Evolutionary conservation across 2,113 vertebrate species (phyloP).

Genomic region (chimpanzee (Pan troglodytes)): NHGRI_mPanTro3-v2.1_pri NC_072411.2:60686501-60687000

Average conservation of each 20-base stretch:
- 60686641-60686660: not conserved
- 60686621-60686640: not conserved
- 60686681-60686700: not conserved
- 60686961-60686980: not conserved
- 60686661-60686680: not conserved
- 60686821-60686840: not conserved
- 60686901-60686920: slow-evolving; percentile 39
- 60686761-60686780: not conserved
- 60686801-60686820: not conserved
- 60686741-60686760: not conserved
- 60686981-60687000: not conserved
- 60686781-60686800: not conserved
- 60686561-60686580: not conserved
- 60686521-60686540: not conserved
- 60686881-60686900: slow-evolving; percentile 14
- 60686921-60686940: slow-evolving; percentile 15
- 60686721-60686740: not conserved
- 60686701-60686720: not conserved
- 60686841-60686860: slow-evolving; percentile 37
- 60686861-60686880: slow-evolving; percentile 12
- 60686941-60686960: slow-evolving; percentile 12
- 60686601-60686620: not conserved
- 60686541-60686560: not conserved
- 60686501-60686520: not conserved
- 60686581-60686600: not conserved